phyloP scores from a whole-genome alignment of 92 coral and sea anemone genomes.

The Paragorgia papillata region DNA sequence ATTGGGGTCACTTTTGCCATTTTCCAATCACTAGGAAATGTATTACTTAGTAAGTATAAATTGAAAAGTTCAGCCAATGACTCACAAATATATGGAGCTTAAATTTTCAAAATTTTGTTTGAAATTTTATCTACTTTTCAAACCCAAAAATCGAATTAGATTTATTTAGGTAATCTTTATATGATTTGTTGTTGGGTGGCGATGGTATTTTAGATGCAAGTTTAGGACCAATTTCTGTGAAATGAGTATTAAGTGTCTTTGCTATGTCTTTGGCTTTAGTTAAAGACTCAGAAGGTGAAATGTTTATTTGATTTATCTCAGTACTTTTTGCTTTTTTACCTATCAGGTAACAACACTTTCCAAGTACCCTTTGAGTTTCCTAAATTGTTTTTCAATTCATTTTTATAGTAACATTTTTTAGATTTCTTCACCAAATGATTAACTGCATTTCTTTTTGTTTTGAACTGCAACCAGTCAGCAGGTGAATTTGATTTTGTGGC shows the following conservation, averaged over 20 bases:
- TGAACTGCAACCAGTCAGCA: slow-evolving; percentile 38
- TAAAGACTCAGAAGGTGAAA: slow-evolving; percentile 5
- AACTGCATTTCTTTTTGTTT: slow-evolving; percentile 28
- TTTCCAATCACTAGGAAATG: neutral
- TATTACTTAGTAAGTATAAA: neutral
- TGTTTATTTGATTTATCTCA: slow-evolving; percentile 23
- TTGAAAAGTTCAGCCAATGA: slow-evolving; percentile 13
- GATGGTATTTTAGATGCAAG: slow-evolving; percentile 50
- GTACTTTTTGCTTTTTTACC: slow-evolving; percentile 35
- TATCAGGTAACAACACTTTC: slow-evolving; percentile 46
- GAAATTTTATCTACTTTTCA: slow-evolving; percentile 16
- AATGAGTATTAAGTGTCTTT: slow-evolving; percentile 47
- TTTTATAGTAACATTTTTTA: slow-evolving; percentile 27
- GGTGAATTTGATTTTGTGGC: slow-evolving; percentile 30
- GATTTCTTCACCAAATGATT: slow-evolving; percentile 29
- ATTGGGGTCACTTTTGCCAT: neutral
- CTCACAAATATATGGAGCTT: slow-evolving; percentile 17
- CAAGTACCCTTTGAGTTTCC: slow-evolving; percentile 39
- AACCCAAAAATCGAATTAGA: slow-evolving; percentile 23
- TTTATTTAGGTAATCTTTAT: slow-evolving; percentile 39
- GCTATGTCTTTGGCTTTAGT: slow-evolving; percentile 42
- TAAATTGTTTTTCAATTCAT: slow-evolving; percentile 18
- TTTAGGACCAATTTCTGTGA: slow-evolving; percentile 53
- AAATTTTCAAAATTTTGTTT: neutral
- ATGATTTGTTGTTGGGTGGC: slow-evolving; percentile 19